Conservation (phyloP, 2,113 vertebrate species). For the Tyto alba region DNA sequence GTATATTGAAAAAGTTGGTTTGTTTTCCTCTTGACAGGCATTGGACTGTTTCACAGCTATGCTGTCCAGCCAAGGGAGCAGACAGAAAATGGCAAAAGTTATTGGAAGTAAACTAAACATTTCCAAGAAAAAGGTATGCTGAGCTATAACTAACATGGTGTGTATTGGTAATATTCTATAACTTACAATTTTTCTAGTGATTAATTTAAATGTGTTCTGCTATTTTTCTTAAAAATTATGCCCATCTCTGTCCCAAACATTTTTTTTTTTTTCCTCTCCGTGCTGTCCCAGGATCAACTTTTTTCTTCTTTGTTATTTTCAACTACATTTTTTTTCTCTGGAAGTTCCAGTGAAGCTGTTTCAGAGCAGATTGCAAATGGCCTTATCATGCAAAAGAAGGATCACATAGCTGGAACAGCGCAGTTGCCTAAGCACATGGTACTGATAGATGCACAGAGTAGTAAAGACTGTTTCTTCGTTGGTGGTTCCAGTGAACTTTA, state of each 20-base stretch:
- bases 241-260: not conserved
- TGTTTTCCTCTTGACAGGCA: constrained; percentile 73
- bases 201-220: not conserved
- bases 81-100: constrained; percentile 85
- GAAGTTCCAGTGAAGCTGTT: not conserved
- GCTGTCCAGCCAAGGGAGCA: constrained; percentile 80
- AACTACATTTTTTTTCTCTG: not conserved
- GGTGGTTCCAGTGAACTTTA: not conserved
- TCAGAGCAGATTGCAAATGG: not conserved
- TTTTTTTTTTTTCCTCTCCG: not conserved
- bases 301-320: not conserved
- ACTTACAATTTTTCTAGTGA: not conserved
- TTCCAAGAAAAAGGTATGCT: constrained; percentile 89
- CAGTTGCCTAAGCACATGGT: not conserved
- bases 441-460: not conserved
- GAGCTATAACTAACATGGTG: not conserved
- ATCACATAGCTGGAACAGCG: not conserved
- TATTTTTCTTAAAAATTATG: not conserved
- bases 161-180: not conserved
- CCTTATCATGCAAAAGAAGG: not conserved
- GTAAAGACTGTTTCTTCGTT: not conserved
- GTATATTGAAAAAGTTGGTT: not conserved
- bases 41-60: constrained; percentile 97
- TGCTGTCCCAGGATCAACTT: rapidly evolving
- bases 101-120: constrained; percentile 95